These are phyloP conservation scores for Lepidotrigona ventralis DNA, from an alignment of 1,140 invertebrate genomes.

Conservation along the genomic window DNA sequence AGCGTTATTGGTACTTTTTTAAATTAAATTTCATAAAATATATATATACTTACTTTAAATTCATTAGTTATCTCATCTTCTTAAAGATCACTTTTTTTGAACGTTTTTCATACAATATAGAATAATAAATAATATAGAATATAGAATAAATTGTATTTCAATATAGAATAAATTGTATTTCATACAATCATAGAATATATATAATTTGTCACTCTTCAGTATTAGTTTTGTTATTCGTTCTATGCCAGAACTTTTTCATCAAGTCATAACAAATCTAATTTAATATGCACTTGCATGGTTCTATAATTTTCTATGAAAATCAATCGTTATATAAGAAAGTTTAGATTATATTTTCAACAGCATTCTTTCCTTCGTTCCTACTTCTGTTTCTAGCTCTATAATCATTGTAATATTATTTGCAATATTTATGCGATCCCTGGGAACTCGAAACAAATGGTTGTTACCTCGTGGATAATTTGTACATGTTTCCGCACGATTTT, in stretches of 20 bases:
- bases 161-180: too few species aligned
- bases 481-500: not conserved
- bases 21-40: too few species aligned
- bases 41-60: not conserved
- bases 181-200: too few species aligned
- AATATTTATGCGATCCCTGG: not conserved
- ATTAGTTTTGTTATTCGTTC: not conserved
- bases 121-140: too few species aligned
- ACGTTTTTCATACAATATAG: not conserved
- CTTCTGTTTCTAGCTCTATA: not conserved
- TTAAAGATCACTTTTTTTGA: not conserved
- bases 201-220: not conserved
- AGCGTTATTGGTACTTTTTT: not conserved
- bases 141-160: too few species aligned
- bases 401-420: slow-evolving; percentile 11
- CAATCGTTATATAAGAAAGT: not conserved
- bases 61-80: not conserved
- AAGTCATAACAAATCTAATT: not conserved
- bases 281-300: not conserved
- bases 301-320: not conserved
- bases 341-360: not conserved
- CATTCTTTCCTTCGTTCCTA: not conserved
- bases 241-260: not conserved
- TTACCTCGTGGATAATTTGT: too few species aligned
- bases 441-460: not conserved